These are phyloP conservation scores for Bombus ignitus DNA, from an alignment of 1,140 invertebrate species.

Conservation along the genomic window DNA sequence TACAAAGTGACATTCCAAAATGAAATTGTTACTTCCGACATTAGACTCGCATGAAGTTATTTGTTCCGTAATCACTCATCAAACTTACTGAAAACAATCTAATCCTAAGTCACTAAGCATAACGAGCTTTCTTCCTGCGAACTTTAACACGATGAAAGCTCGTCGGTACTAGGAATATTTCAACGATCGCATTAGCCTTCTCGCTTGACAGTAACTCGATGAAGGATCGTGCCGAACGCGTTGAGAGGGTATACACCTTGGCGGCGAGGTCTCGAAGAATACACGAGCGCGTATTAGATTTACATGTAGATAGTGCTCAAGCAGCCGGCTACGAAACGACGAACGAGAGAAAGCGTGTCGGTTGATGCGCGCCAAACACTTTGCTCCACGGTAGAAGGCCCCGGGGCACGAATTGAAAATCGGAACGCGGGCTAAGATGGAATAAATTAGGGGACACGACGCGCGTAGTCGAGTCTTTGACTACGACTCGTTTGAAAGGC, in stretches of 20 bases:
- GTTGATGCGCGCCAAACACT: constrained; percentile 62
- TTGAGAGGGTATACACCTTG: constrained; percentile 15
- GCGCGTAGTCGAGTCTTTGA: constrained; percentile 5
- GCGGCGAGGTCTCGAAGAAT: constrained; percentile 60
- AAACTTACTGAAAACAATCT: background rate
- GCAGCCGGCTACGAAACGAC: constrained; percentile 52
- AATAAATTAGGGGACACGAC: constrained; percentile 65
- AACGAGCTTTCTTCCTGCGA: background rate
- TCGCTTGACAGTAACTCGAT: constrained; percentile 43
- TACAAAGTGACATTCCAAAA: no score
- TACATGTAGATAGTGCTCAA: constrained; percentile 74
- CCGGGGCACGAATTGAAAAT: constrained; percentile 71
- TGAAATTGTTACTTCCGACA: background rate
- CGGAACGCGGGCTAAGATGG: constrained; percentile 70
- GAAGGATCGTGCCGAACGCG: constrained; percentile 44
- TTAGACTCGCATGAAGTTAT: background rate
- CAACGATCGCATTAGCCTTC: constrained; percentile 59
- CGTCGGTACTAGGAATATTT: constrained; percentile 46
- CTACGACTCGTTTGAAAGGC: background rate
- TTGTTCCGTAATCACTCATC: background rate
- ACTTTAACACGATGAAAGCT: background rate
- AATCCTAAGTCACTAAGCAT: background rate
- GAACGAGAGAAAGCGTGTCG: constrained; percentile 26
- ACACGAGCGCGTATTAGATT: constrained; percentile 70
- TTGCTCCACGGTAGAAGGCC: constrained; percentile 50